A percentile compares a stretch with the other conserved stretches of the same genome.
Evolutionary conservation across 2,113 vertebrate species (phyloP).

Genomic region (Chaetodon trifascialis): DNA sequence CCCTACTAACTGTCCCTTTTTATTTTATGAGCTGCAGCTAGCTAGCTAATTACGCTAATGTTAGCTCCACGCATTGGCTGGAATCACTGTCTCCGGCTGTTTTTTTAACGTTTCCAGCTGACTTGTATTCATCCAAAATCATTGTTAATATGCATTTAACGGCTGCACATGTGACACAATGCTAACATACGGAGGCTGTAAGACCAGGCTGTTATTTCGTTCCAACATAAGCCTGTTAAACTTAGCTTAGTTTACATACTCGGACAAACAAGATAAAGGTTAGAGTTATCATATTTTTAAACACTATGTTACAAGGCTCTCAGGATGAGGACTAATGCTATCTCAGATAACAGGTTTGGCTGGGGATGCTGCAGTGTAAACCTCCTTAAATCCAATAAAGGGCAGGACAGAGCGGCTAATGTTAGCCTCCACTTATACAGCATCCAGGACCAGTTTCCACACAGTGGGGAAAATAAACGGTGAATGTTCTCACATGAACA

Average conservation of each 20-base stretch:
- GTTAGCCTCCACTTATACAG: background rate
- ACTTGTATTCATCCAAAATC: background rate
- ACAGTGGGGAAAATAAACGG: background rate
- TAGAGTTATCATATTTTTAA: background rate
- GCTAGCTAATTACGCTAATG: background rate
- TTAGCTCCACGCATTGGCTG: background rate
- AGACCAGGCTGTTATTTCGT: background rate
- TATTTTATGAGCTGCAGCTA: background rate
- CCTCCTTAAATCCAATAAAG: background rate
- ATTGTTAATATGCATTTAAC: background rate
- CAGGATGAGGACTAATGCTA: background rate
- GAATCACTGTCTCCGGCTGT: background rate
- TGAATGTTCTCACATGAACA: background rate
- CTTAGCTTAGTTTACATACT: background rate
- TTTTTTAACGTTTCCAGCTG: slow-evolving; percentile 13
- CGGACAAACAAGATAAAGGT: background rate
- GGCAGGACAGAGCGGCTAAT: background rate
- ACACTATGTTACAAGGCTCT: background rate
- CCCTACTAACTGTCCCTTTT: no score
- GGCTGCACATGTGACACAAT: background rate
- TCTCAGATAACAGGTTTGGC: background rate
- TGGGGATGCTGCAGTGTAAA: background rate
- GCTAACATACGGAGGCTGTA: no score
- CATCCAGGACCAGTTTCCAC: background rate
- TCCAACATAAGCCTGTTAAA: background rate